Base-by-base conservation (phyloP, 2,888 invertebrate genomes). In the Drosophila fulvimacula region DNA sequence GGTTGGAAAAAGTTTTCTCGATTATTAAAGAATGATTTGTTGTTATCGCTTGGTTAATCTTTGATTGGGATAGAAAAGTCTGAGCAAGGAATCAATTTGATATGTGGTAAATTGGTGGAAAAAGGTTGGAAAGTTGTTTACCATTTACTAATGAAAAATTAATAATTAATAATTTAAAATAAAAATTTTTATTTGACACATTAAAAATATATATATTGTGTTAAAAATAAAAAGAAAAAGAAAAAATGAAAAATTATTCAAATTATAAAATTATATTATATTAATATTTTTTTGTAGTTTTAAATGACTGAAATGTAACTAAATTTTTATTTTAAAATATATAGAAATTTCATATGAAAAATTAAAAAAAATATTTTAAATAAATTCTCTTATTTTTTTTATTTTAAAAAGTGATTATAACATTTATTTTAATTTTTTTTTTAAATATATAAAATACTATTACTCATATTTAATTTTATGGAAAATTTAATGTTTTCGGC, bases 11-110 rank as follows among this genome's bases (percentile, higher is more conserved):
- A 55, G 32, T 30, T 44, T 21, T 58, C 15, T 13, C n/a, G 24
- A 24, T 42, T 44, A 42, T 51, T 30, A 32, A 32, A 7, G 7
- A 42, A 48, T 58, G 30, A 21, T n/a, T 74, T 44, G 21, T 19
- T 49, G 36, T 48, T 44, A 38, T 48, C 19, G 19, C 49, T 30
- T 64, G 51, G 51, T 7, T 36, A 51, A 51, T 48, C 17, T 27
- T 27, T 53, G 13, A 13, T 42, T 7, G 7, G 2, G 7, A 17
- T 34, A 34, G 24, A 24, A 38, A 36, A 36, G 21, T 9, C 24
- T 24, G 34, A n/a, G 13, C 1, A 19, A 44, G 27, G 6, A 27
- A 17, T 46, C 13, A 30, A 44, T 65, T 65, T 66, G 42, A 13
- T 48, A 30, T 17, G 7, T 48, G 17, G 17, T 13, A 48, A 17